phyloP scores from a whole-genome alignment of 2,888 invertebrate species.

The Oscheius sp. region DNA sequence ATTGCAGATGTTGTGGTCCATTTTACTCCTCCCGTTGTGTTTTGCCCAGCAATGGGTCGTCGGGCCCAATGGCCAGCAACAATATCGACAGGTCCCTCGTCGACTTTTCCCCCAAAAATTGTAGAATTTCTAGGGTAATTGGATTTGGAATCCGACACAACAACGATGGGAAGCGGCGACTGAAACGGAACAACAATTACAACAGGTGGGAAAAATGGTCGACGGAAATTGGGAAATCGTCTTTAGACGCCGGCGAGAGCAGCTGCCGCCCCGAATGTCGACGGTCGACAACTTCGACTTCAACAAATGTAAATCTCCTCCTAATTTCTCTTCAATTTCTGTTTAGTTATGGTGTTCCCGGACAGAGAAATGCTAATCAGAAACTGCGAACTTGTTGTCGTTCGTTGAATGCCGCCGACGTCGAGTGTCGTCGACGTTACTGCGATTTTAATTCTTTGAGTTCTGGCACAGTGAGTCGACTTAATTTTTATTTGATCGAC shows the following conservation, averaged over 20 bases:
- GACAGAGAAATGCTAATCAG: conserved; percentile 61
- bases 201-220: conserved; percentile 4
- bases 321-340: not conserved
- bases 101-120: not conserved
- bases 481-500: not conserved
- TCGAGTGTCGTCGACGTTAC: conserved; percentile 68
- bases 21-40: conserved; percentile 13
- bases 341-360: conserved; percentile 47
- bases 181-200: conserved; percentile 4
- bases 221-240: too few relatives aligned
- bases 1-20: conserved; percentile 6
- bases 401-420: conserved; percentile 69
- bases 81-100: not conserved
- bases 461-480: conserved; percentile 38
- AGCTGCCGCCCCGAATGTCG: conserved; percentile 24
- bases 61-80: conserved; percentile 10
- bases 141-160: conserved; percentile 24
- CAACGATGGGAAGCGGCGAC: conserved; percentile 20
- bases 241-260: not conserved
- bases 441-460: conserved; percentile 70
- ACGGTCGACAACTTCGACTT: conserved; percentile 27
- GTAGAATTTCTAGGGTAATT: conserved; percentile 24
- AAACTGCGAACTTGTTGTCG: conserved; percentile 69
- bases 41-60: conserved; percentile 9
- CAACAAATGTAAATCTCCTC: conserved; percentile 25